Base-by-base conservation (phyloP, 1,140 invertebrate genomes). In the Microplitis demolitor region DNA sequence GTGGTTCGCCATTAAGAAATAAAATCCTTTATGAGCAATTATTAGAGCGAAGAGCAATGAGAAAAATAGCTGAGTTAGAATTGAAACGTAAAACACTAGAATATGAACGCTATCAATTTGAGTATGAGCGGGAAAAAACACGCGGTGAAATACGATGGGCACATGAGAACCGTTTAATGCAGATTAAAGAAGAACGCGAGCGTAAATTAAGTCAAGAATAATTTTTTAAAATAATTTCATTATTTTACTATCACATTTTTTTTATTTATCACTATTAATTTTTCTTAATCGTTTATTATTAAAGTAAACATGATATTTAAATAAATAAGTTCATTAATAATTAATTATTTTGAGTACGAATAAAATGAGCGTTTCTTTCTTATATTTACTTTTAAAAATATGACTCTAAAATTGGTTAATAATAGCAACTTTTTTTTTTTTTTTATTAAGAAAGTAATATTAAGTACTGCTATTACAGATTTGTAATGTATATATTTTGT, bases 1-100 rank as follows among this genome's bases (percentile, higher is more conserved):
- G 72, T 3, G 68, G 78, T 72, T 83, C 76, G 5, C 70, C 74
- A 14, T 69, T 85, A 11, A 77, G 83, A 63, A 83, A 66, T 50
- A 84, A 81, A 78, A 84, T 84, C 64, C 74, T 79, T 71, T 79
- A 82, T 37, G 82, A 84, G 70, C 78, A 85, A 45, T 71, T 84
- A 56, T 72, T 81, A 53, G 81, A 84, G 61, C 77, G 71, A 63
- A 69, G 77, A 61, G 79, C 82, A 0, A 70, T 79, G 35, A 77
- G 80, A 66, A 74, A 77, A 74, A 71, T 77, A 2, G 81, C 82
- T 13, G 80, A 85, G 69, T 67, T 84, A 0, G 83, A 86, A 68
- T 73, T 84, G 9, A 79, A 81, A 4, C 76, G 78, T 53, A 85
- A 83, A 77, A 80, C 76, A 33, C 64, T 84, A 9, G 83, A 84